phyloP scores from a whole-genome alignment of 2,888 invertebrate genomes.

The Luperina nickerlii region DNA sequence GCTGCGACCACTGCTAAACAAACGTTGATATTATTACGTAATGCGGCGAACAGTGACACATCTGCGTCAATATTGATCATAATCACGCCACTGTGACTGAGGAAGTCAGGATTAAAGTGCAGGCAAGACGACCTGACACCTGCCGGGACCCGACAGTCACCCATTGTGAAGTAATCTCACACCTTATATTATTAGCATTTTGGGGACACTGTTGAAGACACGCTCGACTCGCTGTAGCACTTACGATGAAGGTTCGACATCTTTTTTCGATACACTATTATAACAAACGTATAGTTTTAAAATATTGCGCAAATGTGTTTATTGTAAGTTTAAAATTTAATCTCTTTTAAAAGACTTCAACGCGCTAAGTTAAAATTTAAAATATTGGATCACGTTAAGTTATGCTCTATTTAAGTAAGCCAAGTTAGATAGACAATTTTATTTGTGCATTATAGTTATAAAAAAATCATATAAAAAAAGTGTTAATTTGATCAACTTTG shows the following conservation, averaged over 20 bases:
- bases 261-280: neutral
- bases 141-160: conserved; percentile 71
- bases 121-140: conserved; percentile 77
- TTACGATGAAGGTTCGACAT: conserved; percentile 5
- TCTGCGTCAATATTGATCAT: conserved; percentile 88
- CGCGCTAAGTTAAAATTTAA: conserved; percentile 72
- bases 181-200: conserved; percentile 19
- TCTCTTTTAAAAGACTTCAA: conserved; percentile 87
- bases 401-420: neutral
- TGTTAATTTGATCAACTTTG: neutral
- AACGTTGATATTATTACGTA: conserved; percentile 85
- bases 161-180: conserved; percentile 12
- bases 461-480: neutral
- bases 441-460: neutral
- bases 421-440: neutral
- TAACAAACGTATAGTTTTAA: neutral
- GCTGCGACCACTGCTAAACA: conserved; percentile 75
- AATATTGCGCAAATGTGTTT: conserved; percentile 4
- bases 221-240: neutral
- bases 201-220: conserved; percentile 11
- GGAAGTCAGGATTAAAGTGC: conserved; percentile 77
- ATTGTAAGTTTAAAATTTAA: conserved; percentile 60
- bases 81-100: conserved; percentile 82
- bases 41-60: conserved; percentile 79
- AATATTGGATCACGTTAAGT: neutral